Conservation (phyloP, 92 coral and sea anemone genomes). For the Porites evermanni region DNA sequence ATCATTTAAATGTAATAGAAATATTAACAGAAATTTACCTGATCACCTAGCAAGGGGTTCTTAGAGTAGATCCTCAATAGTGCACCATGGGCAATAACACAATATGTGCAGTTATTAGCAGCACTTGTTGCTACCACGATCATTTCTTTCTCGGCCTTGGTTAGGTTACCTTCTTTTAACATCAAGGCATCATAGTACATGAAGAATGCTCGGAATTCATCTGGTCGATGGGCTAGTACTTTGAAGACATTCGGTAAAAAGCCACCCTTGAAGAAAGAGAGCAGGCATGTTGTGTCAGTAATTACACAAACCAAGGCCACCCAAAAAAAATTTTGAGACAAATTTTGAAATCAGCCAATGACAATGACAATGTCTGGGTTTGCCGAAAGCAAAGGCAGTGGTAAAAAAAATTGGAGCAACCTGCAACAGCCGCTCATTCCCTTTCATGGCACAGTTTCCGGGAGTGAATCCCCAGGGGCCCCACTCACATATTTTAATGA, state of each 20-base stretch:
- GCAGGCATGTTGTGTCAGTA: not conserved
- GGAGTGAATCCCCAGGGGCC: too few relatives aligned
- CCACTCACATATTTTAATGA: too few relatives aligned
- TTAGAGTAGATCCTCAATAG: conserved; percentile 91
- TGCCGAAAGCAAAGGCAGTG: too few relatives aligned
- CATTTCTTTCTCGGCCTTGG: conserved; percentile 96
- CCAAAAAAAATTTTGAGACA: too few relatives aligned
- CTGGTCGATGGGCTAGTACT: conserved; percentile 94
- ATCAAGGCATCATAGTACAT: conserved; percentile 87
- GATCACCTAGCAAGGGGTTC: conserved; percentile 90
- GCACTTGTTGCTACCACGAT: conserved; percentile 97
- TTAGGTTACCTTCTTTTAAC: conserved; percentile 82
- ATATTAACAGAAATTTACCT: conserved; percentile 33
- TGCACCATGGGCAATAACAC: conserved; percentile 97
- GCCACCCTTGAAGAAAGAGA: conserved; percentile 66
- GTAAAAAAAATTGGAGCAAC: too few relatives aligned
- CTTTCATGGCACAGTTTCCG: too few relatives aligned
- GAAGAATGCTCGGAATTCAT: conserved; percentile 93
- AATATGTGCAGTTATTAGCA: conserved; percentile 94
- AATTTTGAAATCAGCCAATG: too few relatives aligned
- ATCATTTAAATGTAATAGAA: not conserved
- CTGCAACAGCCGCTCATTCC: too few relatives aligned
- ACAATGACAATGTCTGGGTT: too few relatives aligned
- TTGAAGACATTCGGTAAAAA: conserved; percentile 92
- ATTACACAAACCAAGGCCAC: too few relatives aligned